A percentile compares a stretch with the other conserved stretches of the same genome.
Conservation (phyloP, 2,888 invertebrate genomes). For the Tenthredo amoena region DNA sequence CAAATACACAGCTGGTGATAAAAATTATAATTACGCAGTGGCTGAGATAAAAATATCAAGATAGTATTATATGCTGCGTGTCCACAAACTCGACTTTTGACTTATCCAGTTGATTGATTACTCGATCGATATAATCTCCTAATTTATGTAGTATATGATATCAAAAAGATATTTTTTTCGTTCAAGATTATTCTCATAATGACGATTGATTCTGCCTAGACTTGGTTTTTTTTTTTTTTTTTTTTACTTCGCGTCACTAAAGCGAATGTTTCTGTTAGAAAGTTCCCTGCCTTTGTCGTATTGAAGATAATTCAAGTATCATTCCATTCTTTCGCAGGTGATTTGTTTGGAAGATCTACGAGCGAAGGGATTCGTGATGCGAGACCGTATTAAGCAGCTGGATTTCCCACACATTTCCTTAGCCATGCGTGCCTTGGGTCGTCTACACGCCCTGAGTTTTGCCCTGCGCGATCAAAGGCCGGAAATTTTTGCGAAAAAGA, state of each 20-base stretch:
- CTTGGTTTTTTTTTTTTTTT: too few species aligned
- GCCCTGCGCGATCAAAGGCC: slow-evolving; percentile 59
- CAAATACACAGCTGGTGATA: too few species aligned
- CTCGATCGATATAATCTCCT: too few species aligned
- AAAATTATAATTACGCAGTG: too few species aligned
- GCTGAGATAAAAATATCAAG: too few species aligned
- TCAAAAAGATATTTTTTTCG: background rate
- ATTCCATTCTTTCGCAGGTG: slow-evolving; percentile 53
- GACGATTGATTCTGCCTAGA: too few species aligned
- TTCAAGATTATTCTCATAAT: background rate
- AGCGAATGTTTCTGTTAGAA: background rate
- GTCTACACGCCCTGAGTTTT: slow-evolving; percentile 63
- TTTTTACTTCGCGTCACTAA: too few species aligned
- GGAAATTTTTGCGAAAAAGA: slow-evolving; percentile 55
- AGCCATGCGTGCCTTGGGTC: slow-evolving; percentile 57
- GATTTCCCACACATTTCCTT: slow-evolving; percentile 60
- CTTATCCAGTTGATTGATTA: too few species aligned
- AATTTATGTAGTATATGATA: too few species aligned
- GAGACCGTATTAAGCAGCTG: slow-evolving; percentile 56
- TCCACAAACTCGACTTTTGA: too few species aligned
- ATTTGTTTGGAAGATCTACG: slow-evolving; percentile 61
- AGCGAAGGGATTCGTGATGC: slow-evolving; percentile 56
- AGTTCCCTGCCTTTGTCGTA: background rate
- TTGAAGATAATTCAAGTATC: background rate
- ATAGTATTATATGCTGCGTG: too few species aligned